Evolutionary conservation across 1,140 invertebrate genomes (phyloP).

Genomic region (Zaprionus africanus): DNA sequence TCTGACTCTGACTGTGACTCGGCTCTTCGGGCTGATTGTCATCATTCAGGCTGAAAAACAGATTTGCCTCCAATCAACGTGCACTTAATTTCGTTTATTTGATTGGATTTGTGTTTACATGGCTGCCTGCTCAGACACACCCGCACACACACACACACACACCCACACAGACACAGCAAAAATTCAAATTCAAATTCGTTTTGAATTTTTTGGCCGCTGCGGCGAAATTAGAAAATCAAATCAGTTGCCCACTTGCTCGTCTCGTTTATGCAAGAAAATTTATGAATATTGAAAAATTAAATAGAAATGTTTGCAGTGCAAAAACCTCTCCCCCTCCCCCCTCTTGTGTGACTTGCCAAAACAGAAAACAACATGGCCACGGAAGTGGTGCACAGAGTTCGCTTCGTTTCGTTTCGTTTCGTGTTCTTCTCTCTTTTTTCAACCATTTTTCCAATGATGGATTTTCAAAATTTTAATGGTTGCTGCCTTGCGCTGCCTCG

Average conservation of each 20-base stretch:
- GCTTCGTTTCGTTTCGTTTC: conserved; percentile 12
- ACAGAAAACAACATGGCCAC: conserved; percentile 68
- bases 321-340: conserved; percentile 10
- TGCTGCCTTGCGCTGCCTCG: conserved; percentile 49
- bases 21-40: conserved; percentile 63
- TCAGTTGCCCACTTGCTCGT: conserved; percentile 66
- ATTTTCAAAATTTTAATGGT: conserved; percentile 84
- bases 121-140: conserved; percentile 54
- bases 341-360: conserved; percentile 15
- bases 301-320: conserved; percentile 66
- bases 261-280: conserved; percentile 57
- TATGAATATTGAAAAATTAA: conserved; percentile 81
- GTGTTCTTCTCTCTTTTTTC: conserved; percentile 40
- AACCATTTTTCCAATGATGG: conserved; percentile 84
- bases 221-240: conserved; percentile 79
- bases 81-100: conserved; percentile 83
- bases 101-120: conserved; percentile 83
- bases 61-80: conserved; percentile 82
- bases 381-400: conserved; percentile 62
- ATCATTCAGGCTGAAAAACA: conserved; percentile 82
- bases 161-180: conserved; percentile 1
- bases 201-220: conserved; percentile 38
- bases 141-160: conserved; percentile 15
- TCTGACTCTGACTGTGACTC: not conserved
- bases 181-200: conserved; percentile 49